Percentiles rank a stretch among this genome's conserved stretches.
Conservation (phyloP, 2,797 vertebrate species). For the Telmatherina bonti region DNA sequence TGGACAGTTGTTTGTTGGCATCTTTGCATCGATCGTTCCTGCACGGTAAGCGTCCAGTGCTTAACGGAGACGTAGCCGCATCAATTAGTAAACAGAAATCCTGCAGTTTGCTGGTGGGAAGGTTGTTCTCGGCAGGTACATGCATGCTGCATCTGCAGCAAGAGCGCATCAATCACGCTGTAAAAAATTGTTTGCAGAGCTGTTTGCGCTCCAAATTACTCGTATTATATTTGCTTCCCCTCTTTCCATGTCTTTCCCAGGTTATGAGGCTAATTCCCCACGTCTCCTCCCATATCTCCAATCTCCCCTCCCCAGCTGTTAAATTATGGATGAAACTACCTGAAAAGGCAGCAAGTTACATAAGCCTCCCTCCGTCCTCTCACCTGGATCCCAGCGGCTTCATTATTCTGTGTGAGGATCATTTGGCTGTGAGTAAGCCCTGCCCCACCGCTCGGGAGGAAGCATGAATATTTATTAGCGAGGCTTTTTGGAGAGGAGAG, state of each 20-base stretch:
- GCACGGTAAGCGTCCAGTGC: neutral
- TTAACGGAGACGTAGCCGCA: conserved; percentile 28
- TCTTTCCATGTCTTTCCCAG: conserved; percentile 55
- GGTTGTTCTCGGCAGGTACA: conserved; percentile 37
- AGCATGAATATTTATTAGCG: conserved; percentile 77
- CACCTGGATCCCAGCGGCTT: conserved; percentile 79
- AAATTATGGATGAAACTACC: conserved; percentile 79
- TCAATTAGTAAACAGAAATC: conserved; percentile 47
- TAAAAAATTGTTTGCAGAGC: too few relatives aligned
- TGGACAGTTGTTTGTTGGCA: conserved; percentile 36
- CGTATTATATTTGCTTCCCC: conserved; percentile 59
- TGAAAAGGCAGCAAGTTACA: conserved; percentile 74
- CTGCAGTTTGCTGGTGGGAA: conserved; percentile 27
- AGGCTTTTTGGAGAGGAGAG: conserved; percentile 44
- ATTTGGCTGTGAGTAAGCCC: conserved; percentile 78
- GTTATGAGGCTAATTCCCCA: conserved; percentile 74
- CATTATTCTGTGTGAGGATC: conserved; percentile 79
- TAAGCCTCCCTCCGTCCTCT: conserved; percentile 74
- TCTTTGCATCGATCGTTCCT: conserved; percentile 52
- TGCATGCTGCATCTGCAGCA: conserved; percentile 42
- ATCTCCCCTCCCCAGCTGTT: conserved; percentile 64
- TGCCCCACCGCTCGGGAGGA: conserved; percentile 60
- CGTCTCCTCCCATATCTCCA: conserved; percentile 66
- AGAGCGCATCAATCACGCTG: conserved; percentile 42
- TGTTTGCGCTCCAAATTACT: conserved; percentile 49